Conservation (phyloP, 2,888 invertebrate species). For the Papilio demoleus region DNA sequence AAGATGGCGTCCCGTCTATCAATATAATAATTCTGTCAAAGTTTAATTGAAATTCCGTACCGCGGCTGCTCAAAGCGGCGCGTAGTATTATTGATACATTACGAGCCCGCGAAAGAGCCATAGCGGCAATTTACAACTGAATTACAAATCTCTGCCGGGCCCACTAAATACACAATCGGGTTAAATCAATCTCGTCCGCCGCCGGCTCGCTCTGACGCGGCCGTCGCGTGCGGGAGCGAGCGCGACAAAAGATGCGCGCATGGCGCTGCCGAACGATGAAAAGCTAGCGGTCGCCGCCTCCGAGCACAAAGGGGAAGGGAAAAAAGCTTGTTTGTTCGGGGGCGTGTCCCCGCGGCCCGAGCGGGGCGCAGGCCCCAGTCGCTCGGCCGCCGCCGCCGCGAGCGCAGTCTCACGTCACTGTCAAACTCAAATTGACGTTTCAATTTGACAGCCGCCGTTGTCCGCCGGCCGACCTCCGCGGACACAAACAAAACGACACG, state of each 20-base stretch:
- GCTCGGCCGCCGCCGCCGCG: slow-evolving; percentile 70
- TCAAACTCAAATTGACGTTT: slow-evolving; percentile 59
- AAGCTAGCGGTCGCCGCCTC: slow-evolving; percentile 69
- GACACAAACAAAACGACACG: slow-evolving; percentile 43
- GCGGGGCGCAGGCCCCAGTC: slow-evolving; percentile 75
- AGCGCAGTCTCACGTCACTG: slow-evolving; percentile 57
- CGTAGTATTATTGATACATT: slow-evolving; percentile 81
- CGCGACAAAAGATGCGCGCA: slow-evolving; percentile 51
- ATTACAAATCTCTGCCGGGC: slow-evolving; percentile 79
- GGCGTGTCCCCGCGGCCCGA: slow-evolving; percentile 66
- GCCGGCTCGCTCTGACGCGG: slow-evolving; percentile 52
- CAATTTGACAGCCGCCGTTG: slow-evolving; percentile 67
- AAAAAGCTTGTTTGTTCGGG: slow-evolving; percentile 74
- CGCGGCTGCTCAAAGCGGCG: slow-evolving; percentile 60
- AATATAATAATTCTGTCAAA: slow-evolving; percentile 82
- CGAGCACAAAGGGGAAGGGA: slow-evolving; percentile 67
- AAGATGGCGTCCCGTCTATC: slow-evolving; percentile 73
- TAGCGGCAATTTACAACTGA: slow-evolving; percentile 79
- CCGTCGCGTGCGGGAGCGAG: slow-evolving; percentile 43
- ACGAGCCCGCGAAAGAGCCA: slow-evolving; percentile 76
- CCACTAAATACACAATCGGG: slow-evolving; percentile 79
- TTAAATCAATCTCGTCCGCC: slow-evolving; percentile 74
- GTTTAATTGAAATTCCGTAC: slow-evolving; percentile 79
- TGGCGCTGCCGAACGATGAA: slow-evolving; percentile 59
- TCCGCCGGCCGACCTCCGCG: slow-evolving; percentile 49